phyloP scores from a whole-genome alignment of 2,113 vertebrate genomes.

The Salvelinus namaycush region DNA sequence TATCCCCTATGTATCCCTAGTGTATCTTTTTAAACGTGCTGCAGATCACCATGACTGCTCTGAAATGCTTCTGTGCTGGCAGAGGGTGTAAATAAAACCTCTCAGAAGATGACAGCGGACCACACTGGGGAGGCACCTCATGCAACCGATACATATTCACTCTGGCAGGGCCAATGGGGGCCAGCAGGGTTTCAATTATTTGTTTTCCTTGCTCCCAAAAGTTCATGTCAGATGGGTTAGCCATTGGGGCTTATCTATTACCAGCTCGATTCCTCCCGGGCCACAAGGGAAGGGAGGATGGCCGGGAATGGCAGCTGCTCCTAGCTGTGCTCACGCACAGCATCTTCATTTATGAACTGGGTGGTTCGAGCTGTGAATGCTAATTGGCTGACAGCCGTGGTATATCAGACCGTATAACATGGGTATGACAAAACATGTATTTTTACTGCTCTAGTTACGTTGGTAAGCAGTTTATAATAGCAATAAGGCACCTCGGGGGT shows the following conservation, averaged over 20 bases:
- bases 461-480: too few species aligned
- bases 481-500: too few species aligned
- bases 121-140: conserved; percentile 46
- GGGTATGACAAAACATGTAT: too few species aligned
- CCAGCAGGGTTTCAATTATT: conserved; percentile 73
- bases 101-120: conserved; percentile 56
- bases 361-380: too few species aligned
- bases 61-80: conserved; percentile 49
- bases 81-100: conserved; percentile 57
- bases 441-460: too few species aligned
- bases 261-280: conserved; percentile 61
- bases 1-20: too few species aligned
- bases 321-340: not conserved
- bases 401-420: too few species aligned
- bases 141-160: conserved; percentile 69
- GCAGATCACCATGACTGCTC: conserved; percentile 39
- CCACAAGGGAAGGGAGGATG: conserved; percentile 36
- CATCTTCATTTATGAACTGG: too few species aligned
- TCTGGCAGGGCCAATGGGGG: conserved; percentile 68
- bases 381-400: too few species aligned
- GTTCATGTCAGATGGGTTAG: conserved; percentile 73
- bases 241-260: conserved; percentile 77
- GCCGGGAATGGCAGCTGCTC: conserved; percentile 46
- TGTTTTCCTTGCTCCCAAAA: conserved; percentile 75
- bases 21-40: not conserved